phyloP scores from a whole-genome alignment of 2,888 invertebrate genomes.

The Mantis religiosa region DNA sequence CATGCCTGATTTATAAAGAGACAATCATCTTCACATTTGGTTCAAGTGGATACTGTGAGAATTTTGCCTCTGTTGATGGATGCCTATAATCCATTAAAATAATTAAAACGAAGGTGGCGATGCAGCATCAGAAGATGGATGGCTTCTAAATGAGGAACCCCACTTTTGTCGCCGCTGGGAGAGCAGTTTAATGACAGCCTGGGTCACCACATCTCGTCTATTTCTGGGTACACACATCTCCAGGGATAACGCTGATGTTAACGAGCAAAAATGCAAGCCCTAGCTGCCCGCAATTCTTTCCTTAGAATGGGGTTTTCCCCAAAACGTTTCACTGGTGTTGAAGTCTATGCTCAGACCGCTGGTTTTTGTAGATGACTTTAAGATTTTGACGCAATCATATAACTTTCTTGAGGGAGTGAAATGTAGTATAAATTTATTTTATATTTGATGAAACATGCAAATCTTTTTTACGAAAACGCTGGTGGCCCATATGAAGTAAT shows the following conservation, averaged over 20 bases:
- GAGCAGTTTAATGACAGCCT: background rate
- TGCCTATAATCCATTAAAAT: slow-evolving; percentile 10
- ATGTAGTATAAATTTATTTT: no score
- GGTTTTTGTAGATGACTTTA: no score
- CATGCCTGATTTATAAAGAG: no score
- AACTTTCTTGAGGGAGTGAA: no score
- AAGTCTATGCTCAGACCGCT: no score
- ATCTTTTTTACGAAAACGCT: no score
- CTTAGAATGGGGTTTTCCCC: background rate
- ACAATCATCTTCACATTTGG: no score
- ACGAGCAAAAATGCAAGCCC: background rate
- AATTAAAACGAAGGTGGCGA: slow-evolving; percentile 3
- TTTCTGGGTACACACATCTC: background rate
- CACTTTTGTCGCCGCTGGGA: background rate
- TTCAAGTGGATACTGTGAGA: background rate
- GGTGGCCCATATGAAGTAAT: no score
- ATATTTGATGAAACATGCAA: no score
- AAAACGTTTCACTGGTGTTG: no score
- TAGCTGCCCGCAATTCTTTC: background rate
- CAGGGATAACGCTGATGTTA: background rate
- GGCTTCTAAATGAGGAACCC: background rate
- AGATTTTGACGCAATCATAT: no score
- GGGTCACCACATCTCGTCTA: background rate
- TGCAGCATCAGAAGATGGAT: slow-evolving; percentile 7
- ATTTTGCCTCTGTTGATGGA: background rate